phyloP scores from a whole-genome alignment of 2,113 vertebrate species.

The Delphinapterus leucas region DNA sequence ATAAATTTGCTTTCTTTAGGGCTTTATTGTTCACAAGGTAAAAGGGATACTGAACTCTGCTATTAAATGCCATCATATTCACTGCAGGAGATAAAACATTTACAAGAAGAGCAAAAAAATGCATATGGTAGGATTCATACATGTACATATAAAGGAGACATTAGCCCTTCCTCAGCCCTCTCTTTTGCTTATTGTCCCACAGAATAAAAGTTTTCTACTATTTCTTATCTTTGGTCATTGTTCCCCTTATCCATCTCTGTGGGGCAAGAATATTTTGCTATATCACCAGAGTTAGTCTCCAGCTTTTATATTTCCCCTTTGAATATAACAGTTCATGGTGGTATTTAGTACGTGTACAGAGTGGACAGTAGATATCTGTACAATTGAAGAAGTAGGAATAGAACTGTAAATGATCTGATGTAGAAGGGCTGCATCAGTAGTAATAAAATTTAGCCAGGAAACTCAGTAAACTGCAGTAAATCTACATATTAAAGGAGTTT shows the following conservation, averaged over 20 bases:
- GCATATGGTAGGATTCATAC: neutral
- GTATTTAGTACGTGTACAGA: neutral
- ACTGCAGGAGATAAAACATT: neutral
- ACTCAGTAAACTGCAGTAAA: neutral
- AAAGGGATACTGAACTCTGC: neutral
- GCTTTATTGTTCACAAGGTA: neutral
- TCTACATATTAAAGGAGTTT: neutral
- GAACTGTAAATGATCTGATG: neutral
- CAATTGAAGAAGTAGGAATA: neutral
- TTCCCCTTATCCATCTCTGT: neutral
- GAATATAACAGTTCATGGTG: neutral
- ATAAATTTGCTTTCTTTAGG: constrained; percentile 28
- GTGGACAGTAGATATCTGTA: neutral
- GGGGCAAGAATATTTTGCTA: neutral
- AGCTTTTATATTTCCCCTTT: neutral
- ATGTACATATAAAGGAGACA: neutral
- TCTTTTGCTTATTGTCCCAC: neutral
- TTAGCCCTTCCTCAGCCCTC: neutral
- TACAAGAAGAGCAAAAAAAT: neutral
- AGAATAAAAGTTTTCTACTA: neutral
- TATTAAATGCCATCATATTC: neutral
- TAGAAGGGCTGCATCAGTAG: neutral
- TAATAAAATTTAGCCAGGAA: neutral
- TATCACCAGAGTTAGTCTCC: neutral
- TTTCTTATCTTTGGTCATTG: neutral